A percentile compares a stretch with the other conserved stretches of the same genome.
Conservation (phyloP, 2,797 vertebrate species). For the Falco peregrinus region DNA sequence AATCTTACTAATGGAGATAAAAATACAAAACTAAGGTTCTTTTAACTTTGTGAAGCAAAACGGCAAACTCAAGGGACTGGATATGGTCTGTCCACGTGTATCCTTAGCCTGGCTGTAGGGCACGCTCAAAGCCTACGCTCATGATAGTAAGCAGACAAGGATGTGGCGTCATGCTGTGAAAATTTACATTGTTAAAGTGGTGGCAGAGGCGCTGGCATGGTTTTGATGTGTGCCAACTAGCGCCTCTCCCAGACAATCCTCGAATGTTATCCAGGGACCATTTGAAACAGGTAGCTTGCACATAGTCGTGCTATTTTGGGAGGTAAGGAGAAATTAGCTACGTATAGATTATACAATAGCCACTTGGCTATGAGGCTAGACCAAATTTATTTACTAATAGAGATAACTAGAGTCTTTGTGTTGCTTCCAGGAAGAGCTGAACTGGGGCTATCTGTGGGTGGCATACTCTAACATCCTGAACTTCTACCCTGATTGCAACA, state of each 20-base stretch:
- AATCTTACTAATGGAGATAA: neutral
- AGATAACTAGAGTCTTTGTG: neutral
- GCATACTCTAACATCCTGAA: neutral
- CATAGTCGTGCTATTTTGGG: fast-evolving
- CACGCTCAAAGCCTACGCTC: fast-evolving
- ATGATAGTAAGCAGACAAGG: fast-evolving
- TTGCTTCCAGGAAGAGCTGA: neutral
- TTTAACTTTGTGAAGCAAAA: neutral
- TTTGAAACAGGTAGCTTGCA: neutral
- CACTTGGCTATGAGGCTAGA: neutral
- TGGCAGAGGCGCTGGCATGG: neutral
- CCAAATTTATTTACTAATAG: neutral
- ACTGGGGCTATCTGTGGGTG: neutral
- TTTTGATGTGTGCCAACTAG: neutral
- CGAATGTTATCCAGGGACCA: neutral
- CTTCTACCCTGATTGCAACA: neutral
- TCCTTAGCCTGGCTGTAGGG: neutral
- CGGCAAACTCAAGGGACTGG: neutral
- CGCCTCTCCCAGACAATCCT: neutral
- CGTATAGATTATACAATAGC: neutral
- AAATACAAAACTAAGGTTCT: neutral
- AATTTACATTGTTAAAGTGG: neutral
- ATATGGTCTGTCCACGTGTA: neutral
- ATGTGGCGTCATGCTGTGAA: neutral
- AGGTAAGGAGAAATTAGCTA: neutral